Evolutionary conservation across 64 coral and sea anemone species (phyloP).

Genomic region (Actinia equina): DNA sequence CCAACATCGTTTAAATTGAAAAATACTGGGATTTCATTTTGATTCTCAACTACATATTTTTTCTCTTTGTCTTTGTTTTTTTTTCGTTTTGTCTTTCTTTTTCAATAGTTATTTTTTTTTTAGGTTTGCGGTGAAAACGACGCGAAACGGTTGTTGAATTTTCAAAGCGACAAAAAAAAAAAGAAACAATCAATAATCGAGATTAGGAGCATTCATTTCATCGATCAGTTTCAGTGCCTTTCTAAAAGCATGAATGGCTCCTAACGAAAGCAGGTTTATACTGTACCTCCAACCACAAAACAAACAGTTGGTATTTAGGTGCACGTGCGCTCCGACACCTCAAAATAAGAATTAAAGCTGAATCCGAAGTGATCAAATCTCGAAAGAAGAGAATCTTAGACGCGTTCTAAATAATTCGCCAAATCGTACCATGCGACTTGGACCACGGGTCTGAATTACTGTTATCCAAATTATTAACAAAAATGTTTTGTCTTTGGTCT

Average conservation of each 20-base stretch:
- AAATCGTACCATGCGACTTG: background rate
- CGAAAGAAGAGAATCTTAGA: background rate
- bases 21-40: no score
- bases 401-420: background rate
- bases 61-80: no score
- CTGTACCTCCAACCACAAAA: background rate
- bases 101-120: no score
- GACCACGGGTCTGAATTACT: background rate
- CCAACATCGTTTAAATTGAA: background rate
- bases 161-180: conserved; percentile 7
- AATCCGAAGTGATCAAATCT: background rate
- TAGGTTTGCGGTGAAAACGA: background rate
- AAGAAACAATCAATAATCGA: background rate
- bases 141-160: background rate
- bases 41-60: background rate
- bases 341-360: background rate
- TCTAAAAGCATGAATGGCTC: background rate
- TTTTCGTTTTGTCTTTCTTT: no score
- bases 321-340: background rate
- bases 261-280: background rate
- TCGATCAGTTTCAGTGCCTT: background rate
- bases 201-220: background rate
- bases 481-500: background rate
- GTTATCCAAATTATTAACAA: background rate
- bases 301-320: background rate